Base-by-base conservation (phyloP, 2,113 vertebrate species). In the Crypturellus undulatus region DNA sequence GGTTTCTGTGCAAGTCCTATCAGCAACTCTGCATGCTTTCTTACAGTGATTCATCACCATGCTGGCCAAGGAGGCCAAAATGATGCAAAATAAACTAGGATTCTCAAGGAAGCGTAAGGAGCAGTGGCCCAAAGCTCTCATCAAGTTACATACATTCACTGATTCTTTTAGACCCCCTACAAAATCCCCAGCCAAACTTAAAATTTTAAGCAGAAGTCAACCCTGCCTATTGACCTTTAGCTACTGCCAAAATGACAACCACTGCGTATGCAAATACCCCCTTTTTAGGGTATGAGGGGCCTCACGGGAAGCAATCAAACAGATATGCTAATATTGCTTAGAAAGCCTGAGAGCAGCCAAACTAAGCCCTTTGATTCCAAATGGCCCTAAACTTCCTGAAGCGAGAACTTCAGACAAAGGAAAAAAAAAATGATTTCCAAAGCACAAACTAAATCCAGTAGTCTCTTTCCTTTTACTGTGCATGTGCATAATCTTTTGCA, bases 231-330 rank as follows among this genome's bases (percentile, higher is more conserved):
- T 90, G 71, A 87, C 26, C 78, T 79, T 28, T 43, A 85, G 65
- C 54, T 68, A 36, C 42, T 62, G 49, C 79, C 68, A 73, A 79
- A 87, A 77, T 32, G 91, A 68, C 54, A 92, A 87, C 34, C 49
- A 43, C n/a, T 82, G 40, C 40, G 25, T 59, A 42, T 34, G 32
- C n/a, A 87, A 73, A 79, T 30, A 36, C n/a, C 62, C 62, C 64
- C 36, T 72, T 90, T 45, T 36, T 83, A 62, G 59, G 26, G 4
- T 81, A 78, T 80, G 56, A 45, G 32, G 36, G 49, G 71, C 42
- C 71, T 87, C 91, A 38, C n/a, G 75, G 59, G 68, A 91, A 93
- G 75, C 63, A 92, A 91, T 43, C 38, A 88, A 92, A 19, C 30
- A 92, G 60, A 81, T 69, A 87, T 63, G 40, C 12, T 85, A 73